Percentiles rank a stretch among this genome's conserved stretches.
Conservation (phyloP, 1,140 invertebrate genomes). For the Zaprionus camerounensis region DNA sequence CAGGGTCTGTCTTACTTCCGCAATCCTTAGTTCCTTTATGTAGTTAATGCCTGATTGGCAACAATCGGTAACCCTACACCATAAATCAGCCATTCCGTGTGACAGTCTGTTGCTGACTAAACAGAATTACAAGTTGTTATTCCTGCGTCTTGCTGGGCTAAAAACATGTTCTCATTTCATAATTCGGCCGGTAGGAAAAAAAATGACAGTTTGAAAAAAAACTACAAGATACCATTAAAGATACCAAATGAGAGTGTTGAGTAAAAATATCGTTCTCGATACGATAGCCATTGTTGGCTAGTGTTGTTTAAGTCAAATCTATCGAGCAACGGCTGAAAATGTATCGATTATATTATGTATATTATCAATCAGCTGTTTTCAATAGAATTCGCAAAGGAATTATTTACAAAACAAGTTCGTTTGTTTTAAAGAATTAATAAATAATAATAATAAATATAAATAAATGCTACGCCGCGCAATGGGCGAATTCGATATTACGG, state of each 20-base stretch:
- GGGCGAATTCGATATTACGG: slow-evolving; percentile 85
- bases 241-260: not conserved
- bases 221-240: not conserved
- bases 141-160: slow-evolving; percentile 12
- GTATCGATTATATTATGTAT: slow-evolving; percentile 30
- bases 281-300: not conserved
- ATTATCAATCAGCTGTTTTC: slow-evolving; percentile 7
- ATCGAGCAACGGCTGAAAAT: not conserved
- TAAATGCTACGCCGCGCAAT: slow-evolving; percentile 84
- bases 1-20: slow-evolving; percentile 54
- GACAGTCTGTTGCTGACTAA: slow-evolving; percentile 16
- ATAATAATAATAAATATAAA: not conserved
- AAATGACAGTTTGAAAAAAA: slow-evolving; percentile 11
- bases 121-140: slow-evolving; percentile 24
- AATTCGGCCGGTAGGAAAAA: not conserved
- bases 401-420: not conserved
- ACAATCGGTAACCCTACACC: slow-evolving; percentile 6
- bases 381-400: not conserved
- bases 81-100: slow-evolving; percentile 43
- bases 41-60: slow-evolving; percentile 9
- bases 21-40: slow-evolving; percentile 35
- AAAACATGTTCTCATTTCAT: slow-evolving; percentile 32
- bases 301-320: not conserved
- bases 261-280: not conserved
- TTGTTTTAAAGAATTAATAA: not conserved